These are phyloP conservation scores for Dicycla oo DNA, from an alignment of 2,888 invertebrate genomes.

Conservation along the genomic window DNA sequence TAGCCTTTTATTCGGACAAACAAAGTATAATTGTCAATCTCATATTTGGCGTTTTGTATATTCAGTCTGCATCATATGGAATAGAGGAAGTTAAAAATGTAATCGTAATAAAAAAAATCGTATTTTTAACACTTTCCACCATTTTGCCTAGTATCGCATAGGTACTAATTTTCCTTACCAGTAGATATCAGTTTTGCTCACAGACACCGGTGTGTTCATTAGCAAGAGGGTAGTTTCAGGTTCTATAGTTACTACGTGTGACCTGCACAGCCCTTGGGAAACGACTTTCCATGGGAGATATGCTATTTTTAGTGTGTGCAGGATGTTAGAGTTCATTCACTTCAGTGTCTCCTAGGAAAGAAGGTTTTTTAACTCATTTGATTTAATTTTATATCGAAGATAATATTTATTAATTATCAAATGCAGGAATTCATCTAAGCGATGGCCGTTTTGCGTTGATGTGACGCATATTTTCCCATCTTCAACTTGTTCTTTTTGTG, in stretches of 20 bases:
- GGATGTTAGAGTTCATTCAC: slow-evolving; percentile 1
- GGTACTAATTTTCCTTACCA: neutral
- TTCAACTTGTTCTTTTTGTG: too few species aligned
- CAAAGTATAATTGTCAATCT: too few species aligned
- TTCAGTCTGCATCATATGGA: too few species aligned
- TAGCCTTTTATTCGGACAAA: too few species aligned
- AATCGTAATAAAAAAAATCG: neutral
- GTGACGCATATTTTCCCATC: too few species aligned
- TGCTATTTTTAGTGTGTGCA: slow-evolving; percentile 25
- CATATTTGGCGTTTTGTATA: too few species aligned
- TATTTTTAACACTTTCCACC: neutral
- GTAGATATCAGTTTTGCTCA: slow-evolving; percentile 24
- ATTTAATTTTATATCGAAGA: neutral
- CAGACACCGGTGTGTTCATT: slow-evolving; percentile 49
- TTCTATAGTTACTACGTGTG: slow-evolving; percentile 49
- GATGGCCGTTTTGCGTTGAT: too few species aligned
- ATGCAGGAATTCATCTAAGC: too few species aligned
- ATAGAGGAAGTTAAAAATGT: neutral
- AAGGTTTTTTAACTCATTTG: neutral
- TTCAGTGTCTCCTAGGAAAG: neutral
- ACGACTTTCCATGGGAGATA: slow-evolving; percentile 11
- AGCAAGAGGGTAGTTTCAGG: slow-evolving; percentile 51
- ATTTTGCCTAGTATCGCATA: neutral
- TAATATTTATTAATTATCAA: neutral
- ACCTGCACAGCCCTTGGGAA: slow-evolving; percentile 40